A percentile compares a stretch with the other conserved stretches of the same genome.
These are phyloP conservation scores for Parnassius apollo DNA, from an alignment of 2,888 invertebrate species.

Conservation along the genomic window DNA sequence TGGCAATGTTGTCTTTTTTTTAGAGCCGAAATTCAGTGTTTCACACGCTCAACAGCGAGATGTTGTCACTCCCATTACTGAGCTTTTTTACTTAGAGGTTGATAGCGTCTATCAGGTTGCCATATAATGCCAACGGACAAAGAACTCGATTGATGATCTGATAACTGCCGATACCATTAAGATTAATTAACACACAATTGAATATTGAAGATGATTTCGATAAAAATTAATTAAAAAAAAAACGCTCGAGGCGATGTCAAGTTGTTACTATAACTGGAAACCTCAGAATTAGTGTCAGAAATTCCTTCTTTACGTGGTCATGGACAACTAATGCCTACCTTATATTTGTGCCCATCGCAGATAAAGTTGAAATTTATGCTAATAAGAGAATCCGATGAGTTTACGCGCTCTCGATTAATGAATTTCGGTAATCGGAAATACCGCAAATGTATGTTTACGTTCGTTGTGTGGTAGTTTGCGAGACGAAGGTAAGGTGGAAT, in stretches of 20 bases:
- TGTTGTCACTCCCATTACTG: conserved; percentile 48
- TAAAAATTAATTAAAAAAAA: conserved; percentile 14
- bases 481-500: conserved; percentile 15
- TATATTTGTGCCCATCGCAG: conserved; percentile 56
- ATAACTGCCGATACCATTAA: conserved; percentile 40
- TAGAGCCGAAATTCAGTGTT: conserved; percentile 41
- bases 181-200: conserved; percentile 21
- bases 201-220: conserved; percentile 17
- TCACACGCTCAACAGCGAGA: conserved; percentile 67
- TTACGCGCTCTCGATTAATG: conserved; percentile 55
- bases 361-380: conserved; percentile 71
- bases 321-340: conserved; percentile 57
- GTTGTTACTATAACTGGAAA: conserved; percentile 26
- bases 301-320: conserved; percentile 38
- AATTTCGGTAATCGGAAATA: conserved; percentile 71
- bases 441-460: conserved; percentile 54
- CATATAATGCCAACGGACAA: conserved; percentile 44
- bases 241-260: conserved; percentile 12
- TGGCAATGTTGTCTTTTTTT: conserved; percentile 43
- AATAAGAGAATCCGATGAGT: conserved; percentile 54
- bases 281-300: conserved; percentile 27
- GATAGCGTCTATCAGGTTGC: conserved; percentile 45
- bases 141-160: conserved; percentile 53
- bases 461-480: conserved; percentile 48
- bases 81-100: conserved; percentile 43